phyloP scores from a whole-genome alignment of 2,797 vertebrate genomes.

The Coilia nasus region DNA sequence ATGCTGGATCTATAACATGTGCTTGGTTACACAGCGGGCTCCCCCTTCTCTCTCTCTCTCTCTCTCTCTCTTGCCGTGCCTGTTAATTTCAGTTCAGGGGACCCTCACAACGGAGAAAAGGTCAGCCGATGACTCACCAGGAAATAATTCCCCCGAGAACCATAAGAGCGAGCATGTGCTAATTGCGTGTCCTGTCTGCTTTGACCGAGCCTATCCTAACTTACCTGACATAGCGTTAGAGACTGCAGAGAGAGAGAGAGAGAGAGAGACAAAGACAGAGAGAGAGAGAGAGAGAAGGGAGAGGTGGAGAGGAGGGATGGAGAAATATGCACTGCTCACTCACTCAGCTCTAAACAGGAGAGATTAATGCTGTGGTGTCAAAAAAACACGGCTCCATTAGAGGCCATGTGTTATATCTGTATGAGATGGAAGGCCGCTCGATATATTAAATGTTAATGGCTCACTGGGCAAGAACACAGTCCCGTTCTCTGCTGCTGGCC shows the following conservation, averaged over 20 bases:
- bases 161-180: constrained; percentile 40
- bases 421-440: background rate
- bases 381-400: background rate
- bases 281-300: background rate
- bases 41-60: no score
- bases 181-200: constrained; percentile 9
- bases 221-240: background rate
- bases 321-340: background rate
- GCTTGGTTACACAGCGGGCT: no score
- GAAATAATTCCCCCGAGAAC: constrained; percentile 42
- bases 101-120: constrained; percentile 54
- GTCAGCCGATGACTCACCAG: constrained; percentile 55
- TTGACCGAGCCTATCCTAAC: background rate
- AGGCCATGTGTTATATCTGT: background rate
- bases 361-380: background rate
- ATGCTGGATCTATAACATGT: no score
- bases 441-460: background rate
- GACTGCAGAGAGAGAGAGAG: background rate
- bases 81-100: constrained; percentile 44
- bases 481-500: background rate
- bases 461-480: background rate
- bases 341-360: background rate
- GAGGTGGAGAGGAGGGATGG: background rate
- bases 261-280: background rate
- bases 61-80: background rate